Evolutionary conservation across 1,140 invertebrate species (phyloP), one percentile per base, ranked within the genome.

Genomic region (Pomacea maculata): DNA sequence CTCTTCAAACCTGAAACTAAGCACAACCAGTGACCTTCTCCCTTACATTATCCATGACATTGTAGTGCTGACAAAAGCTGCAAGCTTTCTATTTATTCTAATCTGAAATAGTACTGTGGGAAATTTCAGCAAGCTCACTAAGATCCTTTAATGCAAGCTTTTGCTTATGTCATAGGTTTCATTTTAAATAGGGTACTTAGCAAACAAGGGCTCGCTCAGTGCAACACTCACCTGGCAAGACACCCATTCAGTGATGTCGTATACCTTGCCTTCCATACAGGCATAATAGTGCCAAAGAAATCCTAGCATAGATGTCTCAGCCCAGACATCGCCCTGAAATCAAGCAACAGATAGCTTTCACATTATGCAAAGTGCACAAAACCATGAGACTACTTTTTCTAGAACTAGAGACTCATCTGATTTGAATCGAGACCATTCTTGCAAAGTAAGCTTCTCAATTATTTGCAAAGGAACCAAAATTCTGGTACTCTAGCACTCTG

Each of bases 191-290:
- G 34, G 34, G 3, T 45, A 45, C 34, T 45, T 73, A 19, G 14
- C 55, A 61, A 76, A 19, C 54, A 54, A 29, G 14, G 12, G 34
- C 12, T 72, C 85, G 95, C 65, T n/a, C 19, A 29, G 34, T 67
- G 34, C 34, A 12, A n/a, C 19, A 82, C 80, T 86, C 88, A 92
- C 96, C 92, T 98, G 96, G 92, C 97, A 98, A 83, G 95, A 95
- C 64, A 97, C 97, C 97, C 97, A 98, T 90, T 98, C 96, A 55
- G 97, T 98, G 79, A 98, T 97, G 91, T 98, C 96, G 90, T 97
- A 98, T 19, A 98, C 95, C 81, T 95, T 95, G 71, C 96, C 95
- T 91, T 98, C 97, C 96, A 98, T 98, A 85, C 97, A 97, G n/a
- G 97, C 97, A 91, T 96, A 97, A 92, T 98, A 98, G 92, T 96